Base-by-base conservation (phyloP, 2,797 vertebrate genomes). In the Lindbergichthys nudifrons region DNA sequence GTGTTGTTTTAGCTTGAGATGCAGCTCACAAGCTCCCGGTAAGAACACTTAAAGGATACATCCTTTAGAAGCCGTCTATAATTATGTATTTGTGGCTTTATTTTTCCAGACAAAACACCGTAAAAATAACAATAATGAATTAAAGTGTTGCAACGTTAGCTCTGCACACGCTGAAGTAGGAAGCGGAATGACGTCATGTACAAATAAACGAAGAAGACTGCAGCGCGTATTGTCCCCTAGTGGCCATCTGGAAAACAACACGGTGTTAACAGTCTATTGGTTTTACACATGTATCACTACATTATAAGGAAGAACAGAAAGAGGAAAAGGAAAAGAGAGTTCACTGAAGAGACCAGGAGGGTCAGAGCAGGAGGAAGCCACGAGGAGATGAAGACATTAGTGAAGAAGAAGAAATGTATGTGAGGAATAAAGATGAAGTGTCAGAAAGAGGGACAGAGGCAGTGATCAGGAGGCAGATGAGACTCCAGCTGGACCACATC, bases 101-200 rank as follows among this genome's bases (percentile, higher is more conserved):
- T n/a, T 48, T 10, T 0, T 5, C 3, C 4, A 3, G 21, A 42
- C 13, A 50, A 65, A 48, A 43, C 6, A 16, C 4, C 1, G 42
- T 1, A 47, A 10, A 16, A 2, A 54, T 3, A 16, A 10, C 19
- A 19, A 0, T 2, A 39, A 26, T 16, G 0, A 56, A 26, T 7
- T 5, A 0, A 26, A 82, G 45, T 79, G 75, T 58, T 66, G 71
- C 48, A 82, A 65, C 60, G 14, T 56, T 61, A 62, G n/a, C 50
- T 63, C 12, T 41, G 11, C 0, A 19, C 72, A 68, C 56, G 59
- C 11, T 50, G 2, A 51, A 10, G 54, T 0, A 0, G 5, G 50
- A 66, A 70, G 45, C 73, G 81, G 84, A 90, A 77, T 64, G 0
- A 56, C 80, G 64, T 89, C 56, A 70, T 5, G 0, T 2, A 3